These are phyloP conservation scores for Cyanoderma ruficeps DNA, from an alignment of 2,113 vertebrate species.

Conservation along the genomic window DNA sequence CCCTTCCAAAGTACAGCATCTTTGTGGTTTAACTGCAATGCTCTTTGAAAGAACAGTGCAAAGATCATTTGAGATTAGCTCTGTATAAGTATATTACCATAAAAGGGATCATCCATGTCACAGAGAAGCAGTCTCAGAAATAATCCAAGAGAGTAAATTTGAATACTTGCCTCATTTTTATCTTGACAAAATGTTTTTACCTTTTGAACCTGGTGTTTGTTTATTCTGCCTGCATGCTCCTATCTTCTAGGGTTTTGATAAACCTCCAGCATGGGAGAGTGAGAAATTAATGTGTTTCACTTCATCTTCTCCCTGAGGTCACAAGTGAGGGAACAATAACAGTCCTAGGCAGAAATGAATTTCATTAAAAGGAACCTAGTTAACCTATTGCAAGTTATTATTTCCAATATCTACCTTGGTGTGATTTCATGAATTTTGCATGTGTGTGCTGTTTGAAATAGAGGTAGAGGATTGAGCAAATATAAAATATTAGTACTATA, in stretches of 20 bases:
- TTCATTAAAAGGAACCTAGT: conserved; percentile 33
- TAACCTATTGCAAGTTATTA: conserved; percentile 33
- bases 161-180: conserved; percentile 44
- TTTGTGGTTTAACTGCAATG: not conserved
- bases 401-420: conserved; percentile 19
- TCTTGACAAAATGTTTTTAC: conserved; percentile 44
- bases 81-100: not conserved
- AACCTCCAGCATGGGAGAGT: conserved; percentile 16
- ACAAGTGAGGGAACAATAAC: conserved; percentile 15
- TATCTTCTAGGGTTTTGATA: conserved; percentile 37
- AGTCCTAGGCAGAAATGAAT: conserved; percentile 33
- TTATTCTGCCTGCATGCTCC: not conserved
- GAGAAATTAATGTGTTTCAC: conserved; percentile 45
- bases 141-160: conserved; percentile 38
- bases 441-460: not conserved
- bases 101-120: conserved; percentile 1
- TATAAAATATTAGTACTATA: not conserved
- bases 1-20: not conserved
- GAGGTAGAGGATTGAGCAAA: not conserved
- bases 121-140: conserved; percentile 1
- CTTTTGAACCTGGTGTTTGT: conserved; percentile 40
- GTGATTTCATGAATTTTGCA: not conserved
- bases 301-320: conserved; percentile 44
- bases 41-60: not conserved
- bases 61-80: not conserved